A percentile compares a stretch with the other conserved stretches of the same genome.
phyloP scores from a whole-genome alignment of 2,797 vertebrate species.

The Limnodromus scolopaceus region DNA sequence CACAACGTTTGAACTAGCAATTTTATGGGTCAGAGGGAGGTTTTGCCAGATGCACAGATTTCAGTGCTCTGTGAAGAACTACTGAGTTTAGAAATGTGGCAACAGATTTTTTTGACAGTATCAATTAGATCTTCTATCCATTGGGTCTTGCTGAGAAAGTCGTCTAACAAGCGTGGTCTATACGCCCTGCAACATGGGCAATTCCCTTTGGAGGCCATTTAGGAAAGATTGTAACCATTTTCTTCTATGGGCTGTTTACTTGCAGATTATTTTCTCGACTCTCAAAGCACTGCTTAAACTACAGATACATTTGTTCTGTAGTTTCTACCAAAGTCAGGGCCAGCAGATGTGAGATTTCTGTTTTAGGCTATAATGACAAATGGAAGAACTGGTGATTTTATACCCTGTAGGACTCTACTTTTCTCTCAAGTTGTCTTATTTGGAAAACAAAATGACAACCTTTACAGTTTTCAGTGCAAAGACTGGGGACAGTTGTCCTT shows the following conservation, averaged over 20 bases:
- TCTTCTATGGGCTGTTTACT: background rate
- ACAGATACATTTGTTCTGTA: background rate
- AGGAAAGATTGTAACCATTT: background rate
- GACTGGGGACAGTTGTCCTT: background rate
- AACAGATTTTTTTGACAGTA: conserved; percentile 32
- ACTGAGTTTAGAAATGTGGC: conserved; percentile 45
- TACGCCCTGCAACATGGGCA: background rate
- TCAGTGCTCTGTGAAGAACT: conserved; percentile 29
- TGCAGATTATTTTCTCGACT: background rate
- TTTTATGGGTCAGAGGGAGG: conserved; percentile 40
- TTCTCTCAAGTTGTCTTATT: background rate
- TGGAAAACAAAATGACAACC: background rate
- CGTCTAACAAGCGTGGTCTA: background rate
- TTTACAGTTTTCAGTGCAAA: background rate
- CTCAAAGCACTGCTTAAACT: background rate
- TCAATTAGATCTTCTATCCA: conserved; percentile 22
- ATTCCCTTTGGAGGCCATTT: conserved; percentile 28
- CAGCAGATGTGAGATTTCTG: background rate
- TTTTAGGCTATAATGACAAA: background rate
- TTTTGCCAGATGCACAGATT: conserved; percentile 41
- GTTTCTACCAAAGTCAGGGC: background rate
- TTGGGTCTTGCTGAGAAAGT: conserved; percentile 15
- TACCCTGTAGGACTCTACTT: background rate
- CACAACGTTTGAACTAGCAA: background rate
- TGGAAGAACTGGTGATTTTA: background rate